Evolutionary conservation across 53 echinoderm and acorn worm species (phyloP).

Genomic region (Zoroaster sp.): DNA sequence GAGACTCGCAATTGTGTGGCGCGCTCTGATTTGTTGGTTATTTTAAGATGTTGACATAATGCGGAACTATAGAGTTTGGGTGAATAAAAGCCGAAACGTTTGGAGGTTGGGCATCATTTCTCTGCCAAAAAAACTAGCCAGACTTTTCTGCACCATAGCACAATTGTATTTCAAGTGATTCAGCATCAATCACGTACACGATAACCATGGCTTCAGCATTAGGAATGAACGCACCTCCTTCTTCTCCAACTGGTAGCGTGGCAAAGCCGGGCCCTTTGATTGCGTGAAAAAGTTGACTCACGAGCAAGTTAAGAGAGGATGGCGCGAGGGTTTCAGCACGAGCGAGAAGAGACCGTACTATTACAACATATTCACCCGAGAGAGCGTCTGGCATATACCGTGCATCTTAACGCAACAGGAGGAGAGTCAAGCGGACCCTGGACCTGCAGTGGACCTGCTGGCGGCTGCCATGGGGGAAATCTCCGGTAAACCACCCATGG

Average conservation of each 20-base stretch:
- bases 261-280: neutral
- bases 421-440: neutral
- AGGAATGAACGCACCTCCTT: neutral
- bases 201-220: neutral
- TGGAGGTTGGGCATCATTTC: too few species aligned
- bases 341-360: neutral
- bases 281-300: neutral
- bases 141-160: too few species aligned
- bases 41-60: too few species aligned
- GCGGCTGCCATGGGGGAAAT: neutral
- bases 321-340: constrained; percentile 3
- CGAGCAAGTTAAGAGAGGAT: neutral
- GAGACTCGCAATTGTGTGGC: too few species aligned
- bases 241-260: neutral
- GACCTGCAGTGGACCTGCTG: neutral
- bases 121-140: too few species aligned
- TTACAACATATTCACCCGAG: too few species aligned
- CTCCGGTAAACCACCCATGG: neutral
- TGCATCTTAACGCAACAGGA: neutral
- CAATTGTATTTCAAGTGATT: too few species aligned
- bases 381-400: neutral
- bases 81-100: too few species aligned
- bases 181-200: neutral
- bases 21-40: too few species aligned
- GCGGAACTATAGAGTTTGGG: too few species aligned